Evolutionary conservation across 2,797 vertebrate species (phyloP).

Genomic region (Emys orbicularis): DNA sequence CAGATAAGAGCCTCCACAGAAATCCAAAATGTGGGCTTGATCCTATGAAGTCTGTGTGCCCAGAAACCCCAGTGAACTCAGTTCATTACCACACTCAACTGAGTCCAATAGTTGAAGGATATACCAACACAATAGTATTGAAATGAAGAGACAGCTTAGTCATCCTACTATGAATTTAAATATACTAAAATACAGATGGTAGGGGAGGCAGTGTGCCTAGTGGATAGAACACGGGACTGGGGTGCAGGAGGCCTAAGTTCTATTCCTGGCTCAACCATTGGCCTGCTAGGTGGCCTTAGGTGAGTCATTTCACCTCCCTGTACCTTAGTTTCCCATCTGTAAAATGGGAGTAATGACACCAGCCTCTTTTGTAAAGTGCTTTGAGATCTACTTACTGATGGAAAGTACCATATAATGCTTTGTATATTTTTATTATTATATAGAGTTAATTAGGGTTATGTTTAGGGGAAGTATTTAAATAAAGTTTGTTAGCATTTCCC

Average conservation of each 20-base stretch:
- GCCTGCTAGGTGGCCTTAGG: not conserved
- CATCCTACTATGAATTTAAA: not conserved
- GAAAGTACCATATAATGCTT: not conserved
- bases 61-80: not conserved
- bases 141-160: not conserved
- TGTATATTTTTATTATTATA: not conserved
- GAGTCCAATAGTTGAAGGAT: not conserved
- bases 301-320: not conserved
- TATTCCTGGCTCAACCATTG: not conserved
- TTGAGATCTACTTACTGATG: not conserved
- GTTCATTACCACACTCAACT: not conserved
- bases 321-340: not conserved
- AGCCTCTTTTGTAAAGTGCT: not conserved
- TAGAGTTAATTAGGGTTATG: not conserved
- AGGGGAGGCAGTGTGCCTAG: not conserved
- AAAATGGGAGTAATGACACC: not conserved
- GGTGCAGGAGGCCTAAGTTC: too few relatives aligned
- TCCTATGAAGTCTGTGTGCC: not conserved
- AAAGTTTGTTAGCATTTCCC: conserved; percentile 6
- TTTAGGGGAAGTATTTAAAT: not conserved
- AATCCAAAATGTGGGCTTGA: not conserved
- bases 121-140: not conserved
- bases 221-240: not conserved
- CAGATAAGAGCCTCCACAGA: not conserved
- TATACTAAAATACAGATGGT: not conserved